Percentiles rank a stretch among this genome's conserved stretches.
Evolutionary conservation across 1,140 invertebrate genomes (phyloP).

Genomic region (Parasteatoda tepidariorum): DNA sequence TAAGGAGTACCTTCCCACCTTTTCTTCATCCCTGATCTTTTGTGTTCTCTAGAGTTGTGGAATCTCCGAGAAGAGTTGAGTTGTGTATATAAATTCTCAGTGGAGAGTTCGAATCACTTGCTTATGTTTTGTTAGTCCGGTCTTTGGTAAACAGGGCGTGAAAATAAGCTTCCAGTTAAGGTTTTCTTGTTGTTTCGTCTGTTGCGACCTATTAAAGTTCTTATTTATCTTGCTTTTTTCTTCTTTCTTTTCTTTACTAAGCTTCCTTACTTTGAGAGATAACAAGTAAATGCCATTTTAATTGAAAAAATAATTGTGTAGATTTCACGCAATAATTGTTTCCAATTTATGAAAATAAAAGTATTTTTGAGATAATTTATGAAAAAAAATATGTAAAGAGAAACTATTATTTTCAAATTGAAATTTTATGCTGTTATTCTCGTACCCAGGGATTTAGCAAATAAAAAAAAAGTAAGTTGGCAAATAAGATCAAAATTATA

Average conservation of each 20-base stretch:
- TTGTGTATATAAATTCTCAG: constrained; percentile 27
- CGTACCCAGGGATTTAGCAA: no score
- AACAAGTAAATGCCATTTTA: no score
- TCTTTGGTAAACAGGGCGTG: constrained; percentile 37
- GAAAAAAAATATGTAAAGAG: no score
- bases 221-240: background rate
- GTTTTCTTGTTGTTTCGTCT: background rate
- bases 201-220: background rate
- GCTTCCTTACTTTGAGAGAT: background rate
- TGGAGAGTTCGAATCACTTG: constrained; percentile 17
- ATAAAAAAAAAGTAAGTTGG: no score
- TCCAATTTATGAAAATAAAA: no score
- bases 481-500: no score
- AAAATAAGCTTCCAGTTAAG: constrained; percentile 32
- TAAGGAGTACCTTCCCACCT: background rate
- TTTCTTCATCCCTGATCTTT: background rate
- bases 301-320: background rate
- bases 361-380: no score
- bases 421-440: no score
- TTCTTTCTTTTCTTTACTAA: background rate
- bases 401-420: no score
- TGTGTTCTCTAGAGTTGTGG: background rate
- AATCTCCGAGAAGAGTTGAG: background rate
- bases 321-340: background rate
- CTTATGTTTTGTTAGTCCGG: constrained; percentile 13